Conservation (phyloP, 2,113 vertebrate species). For the Tyrannus savana region DNA sequence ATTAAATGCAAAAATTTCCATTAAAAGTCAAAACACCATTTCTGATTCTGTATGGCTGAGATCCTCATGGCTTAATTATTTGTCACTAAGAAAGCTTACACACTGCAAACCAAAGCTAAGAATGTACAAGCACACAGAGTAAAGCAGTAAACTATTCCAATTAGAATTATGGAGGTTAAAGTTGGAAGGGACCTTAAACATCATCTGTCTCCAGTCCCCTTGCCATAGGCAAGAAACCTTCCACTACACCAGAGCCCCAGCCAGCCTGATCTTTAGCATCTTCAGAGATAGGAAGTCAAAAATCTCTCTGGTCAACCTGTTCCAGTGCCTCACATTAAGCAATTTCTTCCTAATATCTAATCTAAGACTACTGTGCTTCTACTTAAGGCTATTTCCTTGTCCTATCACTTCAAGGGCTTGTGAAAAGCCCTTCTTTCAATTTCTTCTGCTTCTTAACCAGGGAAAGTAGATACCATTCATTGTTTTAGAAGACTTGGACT, state of each 20-base stretch:
- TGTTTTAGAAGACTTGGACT: background rate
- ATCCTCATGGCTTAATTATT: background rate
- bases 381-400: background rate
- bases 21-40: background rate
- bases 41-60: background rate
- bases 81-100: background rate
- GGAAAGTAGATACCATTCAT: background rate
- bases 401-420: background rate
- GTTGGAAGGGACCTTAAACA: background rate
- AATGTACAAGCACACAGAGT: background rate
- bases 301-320: background rate
- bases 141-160: background rate
- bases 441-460: background rate
- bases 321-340: background rate
- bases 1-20: background rate
- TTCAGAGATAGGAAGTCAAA: background rate
- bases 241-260: background rate
- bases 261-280: background rate
- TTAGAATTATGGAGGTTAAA: background rate
- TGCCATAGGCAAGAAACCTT: background rate
- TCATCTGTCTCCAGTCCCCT: too few relatives aligned
- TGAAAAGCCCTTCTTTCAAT: background rate
- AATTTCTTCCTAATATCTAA: background rate
- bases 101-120: background rate
- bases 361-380: background rate